phyloP scores from a whole-genome alignment of 1,140 invertebrate species.

The Drosophila nannoptera region DNA sequence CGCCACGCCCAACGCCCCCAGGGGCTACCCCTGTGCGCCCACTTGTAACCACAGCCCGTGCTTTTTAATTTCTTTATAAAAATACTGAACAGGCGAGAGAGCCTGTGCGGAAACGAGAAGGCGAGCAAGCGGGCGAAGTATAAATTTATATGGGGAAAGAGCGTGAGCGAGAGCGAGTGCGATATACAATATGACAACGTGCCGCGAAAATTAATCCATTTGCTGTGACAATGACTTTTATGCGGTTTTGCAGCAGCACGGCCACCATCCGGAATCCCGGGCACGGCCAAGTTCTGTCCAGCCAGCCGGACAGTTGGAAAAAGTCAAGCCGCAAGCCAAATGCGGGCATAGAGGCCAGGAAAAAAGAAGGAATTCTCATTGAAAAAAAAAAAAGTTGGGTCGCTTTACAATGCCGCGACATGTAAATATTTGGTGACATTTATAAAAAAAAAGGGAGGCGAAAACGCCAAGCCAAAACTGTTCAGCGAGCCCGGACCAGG shows the following conservation, averaged over 20 bases:
- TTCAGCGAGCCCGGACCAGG: slow-evolving; percentile 7
- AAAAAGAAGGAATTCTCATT: slow-evolving; percentile 7
- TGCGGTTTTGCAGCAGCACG: slow-evolving; percentile 71
- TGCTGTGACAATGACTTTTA: slow-evolving; percentile 78
- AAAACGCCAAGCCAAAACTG: slow-evolving; percentile 14
- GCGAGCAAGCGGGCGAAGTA: slow-evolving; percentile 2
- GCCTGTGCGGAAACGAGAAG: slow-evolving; percentile 1
- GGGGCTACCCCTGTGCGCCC: neutral
- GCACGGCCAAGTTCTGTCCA: slow-evolving; percentile 22
- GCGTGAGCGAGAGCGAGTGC: slow-evolving; percentile 32
- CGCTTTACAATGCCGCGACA: slow-evolving; percentile 66
- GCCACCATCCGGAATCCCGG: slow-evolving; percentile 43
- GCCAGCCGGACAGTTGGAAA: slow-evolving; percentile 41
- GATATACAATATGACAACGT: slow-evolving; percentile 59
- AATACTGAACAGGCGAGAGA: slow-evolving; percentile 15
- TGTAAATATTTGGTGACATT: slow-evolving; percentile 76
- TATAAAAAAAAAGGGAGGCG: slow-evolving; percentile 51
- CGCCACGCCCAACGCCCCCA: slow-evolving; percentile 26
- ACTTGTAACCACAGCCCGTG: slow-evolving; percentile 47
- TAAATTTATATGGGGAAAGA: too few relatives aligned
- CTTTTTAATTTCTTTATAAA: slow-evolving; percentile 72
- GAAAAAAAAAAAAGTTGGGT: slow-evolving; percentile 23
- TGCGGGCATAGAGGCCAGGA: slow-evolving; percentile 47
- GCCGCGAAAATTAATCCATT: slow-evolving; percentile 78
- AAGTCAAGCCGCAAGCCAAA: slow-evolving; percentile 72